These are phyloP conservation scores for Calliphora vomitoria DNA, from an alignment of 2,888 invertebrate genomes.

Conservation along the genomic window DNA sequence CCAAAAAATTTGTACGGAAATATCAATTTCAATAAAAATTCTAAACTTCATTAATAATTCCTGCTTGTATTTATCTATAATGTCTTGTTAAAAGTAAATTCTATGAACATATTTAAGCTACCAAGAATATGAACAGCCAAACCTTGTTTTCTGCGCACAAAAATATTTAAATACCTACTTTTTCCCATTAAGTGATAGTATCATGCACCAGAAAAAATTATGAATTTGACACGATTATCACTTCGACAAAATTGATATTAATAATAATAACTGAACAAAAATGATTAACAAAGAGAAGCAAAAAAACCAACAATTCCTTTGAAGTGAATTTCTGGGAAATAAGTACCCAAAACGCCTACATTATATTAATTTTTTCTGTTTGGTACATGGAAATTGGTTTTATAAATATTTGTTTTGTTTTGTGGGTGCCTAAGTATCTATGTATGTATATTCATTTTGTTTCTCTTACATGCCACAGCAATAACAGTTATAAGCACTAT, in stretches of 20 bases:
- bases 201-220: constrained; percentile 28
- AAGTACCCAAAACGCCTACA: constrained; percentile 21
- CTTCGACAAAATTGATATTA: not conserved
- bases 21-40: no score
- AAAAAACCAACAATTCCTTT: constrained; percentile 30
- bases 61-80: no score
- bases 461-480: constrained; percentile 42
- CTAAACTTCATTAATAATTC: no score
- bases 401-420: not conserved
- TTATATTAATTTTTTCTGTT: constrained; percentile 39
- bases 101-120: not conserved
- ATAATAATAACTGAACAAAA: not conserved
- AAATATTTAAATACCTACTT: not conserved
- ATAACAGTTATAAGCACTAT: constrained; percentile 67
- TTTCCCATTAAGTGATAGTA: not conserved
- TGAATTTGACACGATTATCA: constrained; percentile 47
- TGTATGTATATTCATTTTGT: not conserved
- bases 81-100: no score
- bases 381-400: not conserved
- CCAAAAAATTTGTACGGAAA: no score
- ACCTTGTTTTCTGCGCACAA: not conserved
- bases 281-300: not conserved
- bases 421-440: no score
- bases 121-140: not conserved
- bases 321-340: constrained; percentile 55